Conservation (phyloP, 92 coral and sea anemone genomes). For the Epizoanthus illoricatus region DNA sequence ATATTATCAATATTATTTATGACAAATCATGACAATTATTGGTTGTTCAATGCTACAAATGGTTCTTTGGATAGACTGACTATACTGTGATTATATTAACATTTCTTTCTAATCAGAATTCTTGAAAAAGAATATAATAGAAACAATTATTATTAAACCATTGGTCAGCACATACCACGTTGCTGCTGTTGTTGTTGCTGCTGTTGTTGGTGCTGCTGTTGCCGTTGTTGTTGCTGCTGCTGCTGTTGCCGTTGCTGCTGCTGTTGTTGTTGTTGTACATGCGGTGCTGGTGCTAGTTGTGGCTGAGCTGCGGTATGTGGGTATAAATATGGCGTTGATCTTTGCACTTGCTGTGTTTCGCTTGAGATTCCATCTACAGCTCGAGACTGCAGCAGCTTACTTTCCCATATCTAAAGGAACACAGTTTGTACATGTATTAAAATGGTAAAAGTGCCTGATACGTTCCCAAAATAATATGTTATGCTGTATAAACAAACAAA, state of each 20-base stretch:
- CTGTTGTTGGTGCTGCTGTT: not conserved
- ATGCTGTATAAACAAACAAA: no score
- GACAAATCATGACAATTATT: no score
- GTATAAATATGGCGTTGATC: conserved; percentile 59
- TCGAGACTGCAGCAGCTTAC: conserved; percentile 85
- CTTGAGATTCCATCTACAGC: conserved; percentile 88
- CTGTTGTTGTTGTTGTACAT: conserved; percentile 31
- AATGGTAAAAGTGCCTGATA: no score
- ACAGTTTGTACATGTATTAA: not conserved
- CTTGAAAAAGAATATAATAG: no score
- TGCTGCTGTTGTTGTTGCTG: not conserved
- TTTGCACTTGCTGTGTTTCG: conserved; percentile 59
- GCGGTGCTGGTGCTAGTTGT: conserved; percentile 34
- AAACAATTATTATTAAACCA: no score
- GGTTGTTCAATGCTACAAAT: no score
- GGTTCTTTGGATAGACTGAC: no score
- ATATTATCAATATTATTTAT: no score
- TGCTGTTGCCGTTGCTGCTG: conserved; percentile 18
- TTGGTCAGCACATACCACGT: not conserved
- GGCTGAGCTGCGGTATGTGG: conserved; percentile 55
- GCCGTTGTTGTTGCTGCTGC: conserved; percentile 1
- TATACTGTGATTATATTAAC: no score
- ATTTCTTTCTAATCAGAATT: no score
- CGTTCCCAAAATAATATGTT: no score
- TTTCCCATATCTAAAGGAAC: conserved; percentile 88